Evolutionary conservation across 1,140 invertebrate species (phyloP), one percentile per base, ranked within the genome.

Genomic region (Matsumurasca onukii): DNA sequence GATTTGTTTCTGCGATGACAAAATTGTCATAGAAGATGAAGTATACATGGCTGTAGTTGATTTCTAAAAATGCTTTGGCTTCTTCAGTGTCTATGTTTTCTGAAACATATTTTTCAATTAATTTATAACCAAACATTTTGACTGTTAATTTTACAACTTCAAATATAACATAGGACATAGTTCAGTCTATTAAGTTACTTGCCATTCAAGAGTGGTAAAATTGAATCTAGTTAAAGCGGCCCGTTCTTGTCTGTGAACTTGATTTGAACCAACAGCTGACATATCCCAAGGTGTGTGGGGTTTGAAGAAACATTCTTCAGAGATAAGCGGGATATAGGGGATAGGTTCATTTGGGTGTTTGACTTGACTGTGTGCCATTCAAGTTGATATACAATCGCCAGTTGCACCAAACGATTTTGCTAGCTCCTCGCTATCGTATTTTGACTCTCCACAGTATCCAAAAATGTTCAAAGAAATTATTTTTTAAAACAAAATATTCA

Each of bases 11-110:
- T 45, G 93, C 91, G 76, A 88, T 86, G 45, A 95, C 89, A 80
- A 98, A 98, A 77, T 92, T 93, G 79, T 98, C 95, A 80, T 97
- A 96, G 57, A 98, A 87, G 74, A 98, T 93, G 77, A 92, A 95
- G 80, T 97, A 98, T 30, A 98, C 91, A 84, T 95, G 92, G 77
- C 93, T 96, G 78, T 95, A 97, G 80, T 98, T 95, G 34, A 87
- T 87, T 80, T 97, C 94, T 80, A 98, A 97, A 76, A 98, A 91
- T 52, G 86, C 86, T 83, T 97, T 97, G 13, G 92, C 89, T 82
- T 98, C 95, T 72, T 89, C 86, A 63, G 83, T 84, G 77, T 98
- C 95, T 78, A 92, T 91, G 83, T 94, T 93, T 82, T 98, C 95
- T 97, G 84, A 81, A 59, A 59, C 2, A 29, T 59, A 20, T 24